Base-by-base conservation (phyloP, 2,797 vertebrate species). In the Phrynocephalus vlangalii region DNA sequence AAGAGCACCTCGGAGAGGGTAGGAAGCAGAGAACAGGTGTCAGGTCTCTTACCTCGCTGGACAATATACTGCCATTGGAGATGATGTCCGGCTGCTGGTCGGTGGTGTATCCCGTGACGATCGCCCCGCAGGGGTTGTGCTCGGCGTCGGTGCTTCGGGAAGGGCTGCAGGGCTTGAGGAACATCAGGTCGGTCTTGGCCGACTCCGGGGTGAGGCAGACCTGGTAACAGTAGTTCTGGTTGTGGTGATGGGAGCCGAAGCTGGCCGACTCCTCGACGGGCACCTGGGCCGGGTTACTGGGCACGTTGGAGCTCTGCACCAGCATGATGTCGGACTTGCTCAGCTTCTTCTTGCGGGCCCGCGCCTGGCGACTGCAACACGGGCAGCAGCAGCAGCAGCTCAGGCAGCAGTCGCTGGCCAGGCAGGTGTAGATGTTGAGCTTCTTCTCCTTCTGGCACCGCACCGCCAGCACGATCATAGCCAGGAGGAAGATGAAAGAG, bases 251-350 rank as follows among this genome's bases (percentile, higher is more conserved):
- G 67, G 98, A 98, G 86, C 96, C 95, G 33, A 99, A 99, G 94
- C 96, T 97, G 63, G 98, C 98, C 16, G 98, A 97, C 91, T 98
- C 98, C 95, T 98, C 98, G 91, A 97, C 97, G 0, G 98, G 97
- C 91, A 97, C 97, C 94, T 98, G 97, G 18, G 96, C 94, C 83
- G 97, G 96, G 90, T 98, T 98, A 86, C 95, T 96, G 67, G 97
- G 94, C 26, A 97, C 98, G 3, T 96, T 97, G 88, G 97, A 96
- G 93, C 98, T 99, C 94, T 99, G 98, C 84, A 99, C 99, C 92
- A 99, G 95, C 99, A 99, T 99, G 94, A 99, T 99, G 96, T 99
- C 99, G 16, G 98, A 98, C 95, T 99, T 99, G 97, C 98, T 99
- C 93, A 99, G 98, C 93, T 99, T 99, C 94, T 99, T 99, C 96